These are phyloP conservation scores for Deroptyus accipitrinus DNA, from an alignment of 2,113 vertebrate genomes.

Conservation along the genomic window DNA sequence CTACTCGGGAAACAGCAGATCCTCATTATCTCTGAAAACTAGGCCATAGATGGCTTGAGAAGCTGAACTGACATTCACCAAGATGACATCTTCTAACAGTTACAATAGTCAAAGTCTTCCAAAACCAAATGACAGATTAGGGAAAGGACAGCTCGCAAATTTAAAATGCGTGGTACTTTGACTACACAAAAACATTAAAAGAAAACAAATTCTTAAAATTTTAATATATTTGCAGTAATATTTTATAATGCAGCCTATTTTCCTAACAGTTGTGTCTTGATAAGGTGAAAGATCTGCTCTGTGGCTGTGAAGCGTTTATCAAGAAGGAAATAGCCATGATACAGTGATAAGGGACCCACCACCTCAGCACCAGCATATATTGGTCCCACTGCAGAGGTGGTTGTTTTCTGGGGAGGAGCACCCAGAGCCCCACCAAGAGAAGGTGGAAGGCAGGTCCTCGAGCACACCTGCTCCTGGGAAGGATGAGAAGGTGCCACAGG, in stretches of 20 bases:
- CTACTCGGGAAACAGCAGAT: not conserved
- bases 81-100: not conserved
- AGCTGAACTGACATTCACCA: not conserved
- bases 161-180: not conserved
- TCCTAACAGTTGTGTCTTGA: rapidly evolving
- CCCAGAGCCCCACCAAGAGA: not conserved
- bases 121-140: not conserved
- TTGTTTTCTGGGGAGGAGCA: not conserved
- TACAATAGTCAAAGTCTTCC: not conserved
- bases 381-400: not conserved
- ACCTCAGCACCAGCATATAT: not conserved
- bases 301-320: not conserved
- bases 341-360: not conserved
- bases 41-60: not conserved
- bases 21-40: not conserved
- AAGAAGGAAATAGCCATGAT: not conserved
- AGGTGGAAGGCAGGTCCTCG: not conserved
- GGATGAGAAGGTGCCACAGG: not conserved
- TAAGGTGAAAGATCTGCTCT: not conserved
- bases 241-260: not conserved
- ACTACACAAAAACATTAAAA: not conserved
- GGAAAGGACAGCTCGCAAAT: not conserved
- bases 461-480: not conserved
- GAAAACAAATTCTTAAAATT: not conserved
- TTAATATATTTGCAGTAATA: not conserved